Percentiles rank a stretch among this genome's conserved stretches.
Evolutionary conservation across 2,113 vertebrate species (phyloP).

Genomic region (Desmodus rotundus): DNA sequence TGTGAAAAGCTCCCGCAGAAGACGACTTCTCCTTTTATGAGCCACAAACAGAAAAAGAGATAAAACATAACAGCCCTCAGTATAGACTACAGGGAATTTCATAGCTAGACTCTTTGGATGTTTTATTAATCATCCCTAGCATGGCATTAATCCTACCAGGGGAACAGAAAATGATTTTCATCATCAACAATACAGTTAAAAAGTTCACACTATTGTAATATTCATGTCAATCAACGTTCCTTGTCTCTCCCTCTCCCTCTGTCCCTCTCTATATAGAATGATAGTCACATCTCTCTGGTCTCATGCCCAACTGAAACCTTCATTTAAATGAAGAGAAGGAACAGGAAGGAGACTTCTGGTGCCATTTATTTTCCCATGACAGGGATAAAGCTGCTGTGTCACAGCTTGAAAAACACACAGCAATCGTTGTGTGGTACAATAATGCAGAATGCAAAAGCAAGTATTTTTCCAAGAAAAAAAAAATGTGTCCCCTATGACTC

Average conservation of each 20-base stretch:
- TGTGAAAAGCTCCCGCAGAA: not conserved
- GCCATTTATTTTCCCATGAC: constrained; percentile 38
- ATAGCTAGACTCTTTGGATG: not conserved
- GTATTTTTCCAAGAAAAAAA: constrained; percentile 27
- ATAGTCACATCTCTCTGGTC: not conserved
- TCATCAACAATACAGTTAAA: not conserved
- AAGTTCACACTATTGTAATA: not conserved
- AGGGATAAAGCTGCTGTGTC: not conserved
- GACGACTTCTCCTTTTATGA: not conserved
- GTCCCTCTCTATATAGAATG: not conserved
- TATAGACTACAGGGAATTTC: not conserved
- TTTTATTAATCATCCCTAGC: not conserved
- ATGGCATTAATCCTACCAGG: not conserved
- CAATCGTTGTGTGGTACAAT: constrained; percentile 16
- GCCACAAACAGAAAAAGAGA: not conserved
- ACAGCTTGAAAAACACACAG: constrained; percentile 22
- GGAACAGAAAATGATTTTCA: not conserved
- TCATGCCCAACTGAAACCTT: not conserved
- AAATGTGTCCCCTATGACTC: constrained; percentile 21
- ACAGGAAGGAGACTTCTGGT: not conserved
- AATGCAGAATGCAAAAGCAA: constrained; percentile 25
- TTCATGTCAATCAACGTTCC: not conserved
- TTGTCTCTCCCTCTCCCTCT: not conserved
- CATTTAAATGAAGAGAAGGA: not conserved
- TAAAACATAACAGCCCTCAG: not conserved